Evolutionary conservation across 2,113 vertebrate genomes (phyloP).

Genomic region (Cheilinus undulatus): DNA sequence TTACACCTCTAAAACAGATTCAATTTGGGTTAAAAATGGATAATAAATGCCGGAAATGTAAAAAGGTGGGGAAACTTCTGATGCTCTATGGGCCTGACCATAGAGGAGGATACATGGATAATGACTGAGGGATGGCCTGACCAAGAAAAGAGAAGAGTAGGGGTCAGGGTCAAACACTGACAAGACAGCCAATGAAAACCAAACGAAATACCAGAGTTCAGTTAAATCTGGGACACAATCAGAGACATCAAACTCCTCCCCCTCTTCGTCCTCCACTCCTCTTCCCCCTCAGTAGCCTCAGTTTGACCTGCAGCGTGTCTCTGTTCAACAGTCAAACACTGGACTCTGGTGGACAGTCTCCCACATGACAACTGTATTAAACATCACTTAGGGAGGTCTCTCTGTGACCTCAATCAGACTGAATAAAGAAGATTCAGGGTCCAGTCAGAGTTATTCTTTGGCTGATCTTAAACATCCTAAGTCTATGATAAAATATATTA

Average conservation of each 20-base stretch:
- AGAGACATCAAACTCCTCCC: constrained; percentile 16
- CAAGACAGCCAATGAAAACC: constrained; percentile 8
- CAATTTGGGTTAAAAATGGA: too few relatives aligned
- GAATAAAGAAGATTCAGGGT: not conserved
- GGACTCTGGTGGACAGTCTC: constrained; percentile 77
- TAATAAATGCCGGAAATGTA: too few relatives aligned
- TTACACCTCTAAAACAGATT: too few relatives aligned
- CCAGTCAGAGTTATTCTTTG: not conserved
- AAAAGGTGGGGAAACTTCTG: too few relatives aligned
- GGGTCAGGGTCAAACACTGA: not conserved
- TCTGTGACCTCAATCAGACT: not conserved
- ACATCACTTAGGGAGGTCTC: not conserved
- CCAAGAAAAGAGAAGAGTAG: constrained; percentile 8
- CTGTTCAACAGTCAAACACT: constrained; percentile 70
- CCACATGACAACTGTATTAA: constrained; percentile 58
- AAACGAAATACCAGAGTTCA: constrained; percentile 36
- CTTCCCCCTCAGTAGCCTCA: constrained; percentile 31
- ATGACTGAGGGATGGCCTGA: not conserved
- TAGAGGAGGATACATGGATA: not conserved
- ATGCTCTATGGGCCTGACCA: too few relatives aligned
- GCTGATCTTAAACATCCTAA: not conserved
- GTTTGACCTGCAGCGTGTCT: constrained; percentile 49
- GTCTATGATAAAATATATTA: too few relatives aligned
- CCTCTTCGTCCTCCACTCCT: not conserved
- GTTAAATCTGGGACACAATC: constrained; percentile 27